phyloP scores from a whole-genome alignment of 1,140 invertebrate species.

The Pararge aegeria region DNA sequence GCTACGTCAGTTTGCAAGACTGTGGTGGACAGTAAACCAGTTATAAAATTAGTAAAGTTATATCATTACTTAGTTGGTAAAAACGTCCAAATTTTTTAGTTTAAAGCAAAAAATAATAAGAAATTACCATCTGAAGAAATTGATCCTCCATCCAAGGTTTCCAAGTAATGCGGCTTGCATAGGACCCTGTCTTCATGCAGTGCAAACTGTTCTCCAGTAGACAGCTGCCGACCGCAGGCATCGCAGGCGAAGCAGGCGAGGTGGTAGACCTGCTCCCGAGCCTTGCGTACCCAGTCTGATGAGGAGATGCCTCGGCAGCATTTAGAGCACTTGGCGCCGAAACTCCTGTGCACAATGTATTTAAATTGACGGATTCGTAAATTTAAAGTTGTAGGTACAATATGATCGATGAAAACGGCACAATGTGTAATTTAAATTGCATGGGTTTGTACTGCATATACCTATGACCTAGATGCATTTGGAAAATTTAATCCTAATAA shows the following conservation, averaged over 20 bases:
- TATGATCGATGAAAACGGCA: no score
- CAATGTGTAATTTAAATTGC: no score
- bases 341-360: constrained; percentile 86
- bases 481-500: no score
- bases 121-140: constrained; percentile 91
- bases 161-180: constrained; percentile 97
- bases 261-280: constrained; percentile 96
- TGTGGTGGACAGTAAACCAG: no score
- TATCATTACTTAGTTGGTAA: no score
- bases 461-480: no score
- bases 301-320: constrained; percentile 95
- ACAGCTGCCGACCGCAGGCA: constrained; percentile 97
- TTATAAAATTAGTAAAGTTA: no score
- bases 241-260: constrained; percentile 99
- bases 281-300: constrained; percentile 98
- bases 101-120: background rate
- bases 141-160: constrained; percentile 94
- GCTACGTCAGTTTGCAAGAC: no score
- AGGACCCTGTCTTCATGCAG: constrained; percentile 94
- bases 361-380: constrained; percentile 2
- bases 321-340: constrained; percentile 97
- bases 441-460: no score
- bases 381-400: background rate
- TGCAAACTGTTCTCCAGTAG: constrained; percentile 98
- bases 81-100: no score